These are phyloP conservation scores for Gasteruption jaculator DNA, from an alignment of 2,888 invertebrate genomes.

Conservation along the genomic window DNA sequence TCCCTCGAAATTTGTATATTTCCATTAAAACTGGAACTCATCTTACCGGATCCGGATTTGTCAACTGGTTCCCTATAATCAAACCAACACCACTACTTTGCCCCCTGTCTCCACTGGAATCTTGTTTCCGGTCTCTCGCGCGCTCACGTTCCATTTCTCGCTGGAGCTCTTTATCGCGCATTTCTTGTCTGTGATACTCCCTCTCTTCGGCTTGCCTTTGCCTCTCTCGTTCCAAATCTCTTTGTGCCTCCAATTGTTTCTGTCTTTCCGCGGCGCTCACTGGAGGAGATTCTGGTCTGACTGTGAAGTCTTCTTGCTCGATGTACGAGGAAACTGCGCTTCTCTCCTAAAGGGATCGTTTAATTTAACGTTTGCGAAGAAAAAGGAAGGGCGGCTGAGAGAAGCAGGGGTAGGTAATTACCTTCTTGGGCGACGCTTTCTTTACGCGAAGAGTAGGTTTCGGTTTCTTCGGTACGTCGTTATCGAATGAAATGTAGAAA, in stretches of 20 bases:
- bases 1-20: background rate
- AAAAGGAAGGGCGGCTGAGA: background rate
- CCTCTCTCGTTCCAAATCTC: conserved; percentile 45
- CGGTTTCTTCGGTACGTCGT: conserved; percentile 81
- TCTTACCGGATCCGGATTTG: conserved; percentile 65
- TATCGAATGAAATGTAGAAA: conserved; percentile 92
- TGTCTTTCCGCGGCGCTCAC: conserved; percentile 38
- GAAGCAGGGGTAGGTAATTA: conserved; percentile 41
- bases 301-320: conserved; percentile 39
- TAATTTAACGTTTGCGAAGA: conserved; percentile 7
- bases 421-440: conserved; percentile 73
- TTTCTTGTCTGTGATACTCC: conserved; percentile 43
- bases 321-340: conserved; percentile 41
- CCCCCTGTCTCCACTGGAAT: conserved; percentile 35
- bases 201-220: conserved; percentile 45
- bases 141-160: conserved; percentile 49
- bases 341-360: conserved; percentile 40
- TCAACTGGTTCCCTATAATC: conserved; percentile 65
- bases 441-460: conserved; percentile 81
- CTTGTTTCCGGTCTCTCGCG: conserved; percentile 39
- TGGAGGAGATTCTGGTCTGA: conserved; percentile 38
- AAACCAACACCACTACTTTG: conserved; percentile 53
- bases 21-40: conserved; percentile 1
- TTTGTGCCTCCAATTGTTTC: conserved; percentile 53
- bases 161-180: conserved; percentile 43